These are phyloP conservation scores for Chiroxiphia lanceolata DNA, from an alignment of 2,797 vertebrate species.

Conservation along the genomic window DNA sequence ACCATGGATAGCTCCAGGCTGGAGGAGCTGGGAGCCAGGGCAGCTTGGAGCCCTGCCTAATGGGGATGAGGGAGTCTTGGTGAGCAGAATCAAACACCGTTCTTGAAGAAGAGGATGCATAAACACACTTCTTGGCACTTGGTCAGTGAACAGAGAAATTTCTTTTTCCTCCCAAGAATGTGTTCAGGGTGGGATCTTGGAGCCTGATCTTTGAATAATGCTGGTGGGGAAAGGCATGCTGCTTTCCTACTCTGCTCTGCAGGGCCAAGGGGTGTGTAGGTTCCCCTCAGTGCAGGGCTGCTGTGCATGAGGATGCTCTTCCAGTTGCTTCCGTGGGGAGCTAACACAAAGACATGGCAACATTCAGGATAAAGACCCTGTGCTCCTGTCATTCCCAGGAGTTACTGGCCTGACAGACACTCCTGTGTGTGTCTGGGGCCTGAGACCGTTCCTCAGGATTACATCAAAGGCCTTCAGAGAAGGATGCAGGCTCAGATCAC, in stretches of 20 bases:
- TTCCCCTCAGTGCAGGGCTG: neutral
- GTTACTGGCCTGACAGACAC: neutral
- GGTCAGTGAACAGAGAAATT: neutral
- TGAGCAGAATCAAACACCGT: neutral
- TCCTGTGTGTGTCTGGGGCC: neutral
- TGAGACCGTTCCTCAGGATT: neutral
- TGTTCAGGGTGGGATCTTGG: neutral
- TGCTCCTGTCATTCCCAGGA: neutral
- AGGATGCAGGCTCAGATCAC: neutral
- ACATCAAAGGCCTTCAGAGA: neutral
- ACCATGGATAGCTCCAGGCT: constrained; percentile 33
- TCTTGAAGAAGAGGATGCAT: neutral
- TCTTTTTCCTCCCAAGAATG: neutral
- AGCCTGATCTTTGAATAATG: neutral
- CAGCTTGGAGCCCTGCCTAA: neutral
- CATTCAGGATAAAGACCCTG: neutral
- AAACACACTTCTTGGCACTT: neutral
- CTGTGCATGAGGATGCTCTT: neutral
- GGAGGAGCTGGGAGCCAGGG: neutral
- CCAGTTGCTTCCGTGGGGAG: neutral
- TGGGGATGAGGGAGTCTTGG: neutral
- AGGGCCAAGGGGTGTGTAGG: neutral
- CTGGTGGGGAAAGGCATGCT: neutral
- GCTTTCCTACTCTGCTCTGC: neutral
- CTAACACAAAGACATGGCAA: neutral